Evolutionary conservation across 2,113 vertebrate genomes (phyloP), one percentile per base, ranked within the genome.

Genomic region (Tinamus guttatus): DNA sequence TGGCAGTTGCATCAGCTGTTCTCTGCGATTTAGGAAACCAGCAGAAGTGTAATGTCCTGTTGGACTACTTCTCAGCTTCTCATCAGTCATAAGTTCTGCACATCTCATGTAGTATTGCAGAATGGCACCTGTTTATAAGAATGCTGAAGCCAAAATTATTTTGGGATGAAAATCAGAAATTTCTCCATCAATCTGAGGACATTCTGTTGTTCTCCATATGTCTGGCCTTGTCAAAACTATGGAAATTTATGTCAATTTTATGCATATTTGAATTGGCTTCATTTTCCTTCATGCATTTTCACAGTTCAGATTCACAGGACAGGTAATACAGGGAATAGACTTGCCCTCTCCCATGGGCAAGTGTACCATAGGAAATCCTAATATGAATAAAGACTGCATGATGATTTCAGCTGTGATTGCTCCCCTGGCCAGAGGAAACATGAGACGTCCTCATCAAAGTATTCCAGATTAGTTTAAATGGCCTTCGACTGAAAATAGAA

Each of bases 371-470:
- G 69, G 38, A n/a, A 87, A 58, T 30, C 2, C 24, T 65, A 34
- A 38, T 45, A 24, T n/a, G 18, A 73, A 32, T 20, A 40, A 79
- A 73, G 32, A 67, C 12, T 9, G 5, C n/a, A 87, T 32, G 41
- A 60, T 69, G 19, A 54, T 87, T 93, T 91, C 62, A 65, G 58
- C 73, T 8, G 34, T 41, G 32, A 75, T 52, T 97, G 62, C 69
- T 92, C 83, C 54, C 73, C 47, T 69, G 84, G 64, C 13, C 90
- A 88, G 77, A 79, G 34, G 28, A 86, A 87, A 87, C 62, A n/a
- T 9, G 17, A 84, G 34, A 13, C 80, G 12, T 71, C 65, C 90
- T 63, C 7, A 1, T 68, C 58, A 34, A 80, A 76, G 47, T 32
- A 71, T 71, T 7, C 21, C 58, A 68, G 28, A 21, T 14, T 43